phyloP scores from a whole-genome alignment of 2,797 vertebrate species.

The Pelochelys cantorii region DNA sequence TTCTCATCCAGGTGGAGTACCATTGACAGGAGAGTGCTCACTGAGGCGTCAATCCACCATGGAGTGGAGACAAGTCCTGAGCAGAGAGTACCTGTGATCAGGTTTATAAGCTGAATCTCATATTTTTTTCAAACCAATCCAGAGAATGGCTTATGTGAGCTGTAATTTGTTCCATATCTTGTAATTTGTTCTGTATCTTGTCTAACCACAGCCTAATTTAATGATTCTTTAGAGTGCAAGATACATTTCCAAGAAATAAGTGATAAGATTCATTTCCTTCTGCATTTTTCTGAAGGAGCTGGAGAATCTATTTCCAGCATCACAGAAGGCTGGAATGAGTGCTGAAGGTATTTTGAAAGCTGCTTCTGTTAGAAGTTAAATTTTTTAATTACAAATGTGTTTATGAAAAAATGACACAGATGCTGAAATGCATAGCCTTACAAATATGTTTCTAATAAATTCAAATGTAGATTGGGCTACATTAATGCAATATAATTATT shows the following conservation, averaged over 20 bases:
- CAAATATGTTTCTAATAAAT: not conserved
- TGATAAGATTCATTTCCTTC: not conserved
- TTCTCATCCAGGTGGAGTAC: no score
- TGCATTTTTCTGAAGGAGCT: not conserved
- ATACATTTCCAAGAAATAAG: conserved; percentile 16
- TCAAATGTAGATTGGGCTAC: not conserved
- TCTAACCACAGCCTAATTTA: conserved; percentile 38
- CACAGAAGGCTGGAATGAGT: not conserved
- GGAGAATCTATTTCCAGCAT: not conserved
- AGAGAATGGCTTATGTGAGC: not conserved
- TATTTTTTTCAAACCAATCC: not conserved
- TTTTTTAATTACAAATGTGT: not conserved
- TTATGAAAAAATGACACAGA: rapidly evolving
- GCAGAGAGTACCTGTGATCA: no score
- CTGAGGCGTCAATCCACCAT: no score
- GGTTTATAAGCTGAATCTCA: no score
- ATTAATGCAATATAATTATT: not conserved
- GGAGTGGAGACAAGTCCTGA: no score
- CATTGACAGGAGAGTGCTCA: no score
- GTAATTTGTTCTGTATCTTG: not conserved
- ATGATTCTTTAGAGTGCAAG: conserved; percentile 27
- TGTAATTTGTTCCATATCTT: conserved; percentile 7
- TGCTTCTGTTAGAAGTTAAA: not conserved
- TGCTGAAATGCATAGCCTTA: not conserved
- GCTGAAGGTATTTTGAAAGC: conserved; percentile 37